Evolutionary conservation across 2,113 vertebrate species (phyloP), one percentile per base, ranked within the genome.

Genomic region (Trogon melanurus): DNA sequence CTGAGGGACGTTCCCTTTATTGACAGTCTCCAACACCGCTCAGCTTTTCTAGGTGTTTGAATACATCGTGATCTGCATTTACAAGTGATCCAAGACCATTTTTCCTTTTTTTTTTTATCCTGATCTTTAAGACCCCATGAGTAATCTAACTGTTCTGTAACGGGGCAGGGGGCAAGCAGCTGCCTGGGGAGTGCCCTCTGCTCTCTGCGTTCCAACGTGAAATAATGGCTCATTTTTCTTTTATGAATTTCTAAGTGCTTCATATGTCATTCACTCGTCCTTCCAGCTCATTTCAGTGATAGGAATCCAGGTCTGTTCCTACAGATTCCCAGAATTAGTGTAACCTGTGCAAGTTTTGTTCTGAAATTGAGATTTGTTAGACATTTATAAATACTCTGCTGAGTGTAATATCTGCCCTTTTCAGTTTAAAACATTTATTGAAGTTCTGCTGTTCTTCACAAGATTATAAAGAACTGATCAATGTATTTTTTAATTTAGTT

Each of bases 251-350:
- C 2, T 44, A 57, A 29, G 26, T 34, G 36, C 32, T 14, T 61
- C 16, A 1, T 26, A 7, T 10, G 8, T 67, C 0, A 0, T 27
- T n/a, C 1, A 0, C 10, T n/a, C 6, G 7, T 64, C 45, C 44
- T 25, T 66, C 50, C 44, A 56, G 38, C 62, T 71, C 16, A 5
- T 34, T 82, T n/a, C 45, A 53, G 57, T 71, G 57, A n/a, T 23
- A 60, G 26, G n/a, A 85, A 48, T 53, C 21, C 26, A 36, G 29
- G 5, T 41, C 29, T 1, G 1, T 72, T 72, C 65, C 41, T 69
- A 23, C 53, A 45, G 51, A 36, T 66, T 71, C 48, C 48, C 65
- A 62, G 30, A 51, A 61, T 67, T 56, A 83, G 45, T 66, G 16
- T 8, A n/a, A 13, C n/a, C 16, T 17, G 7, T 50, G 45, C 50